Base-by-base conservation (phyloP, 2,888 invertebrate genomes). In the Rhimphoctona megacephalus region DNA sequence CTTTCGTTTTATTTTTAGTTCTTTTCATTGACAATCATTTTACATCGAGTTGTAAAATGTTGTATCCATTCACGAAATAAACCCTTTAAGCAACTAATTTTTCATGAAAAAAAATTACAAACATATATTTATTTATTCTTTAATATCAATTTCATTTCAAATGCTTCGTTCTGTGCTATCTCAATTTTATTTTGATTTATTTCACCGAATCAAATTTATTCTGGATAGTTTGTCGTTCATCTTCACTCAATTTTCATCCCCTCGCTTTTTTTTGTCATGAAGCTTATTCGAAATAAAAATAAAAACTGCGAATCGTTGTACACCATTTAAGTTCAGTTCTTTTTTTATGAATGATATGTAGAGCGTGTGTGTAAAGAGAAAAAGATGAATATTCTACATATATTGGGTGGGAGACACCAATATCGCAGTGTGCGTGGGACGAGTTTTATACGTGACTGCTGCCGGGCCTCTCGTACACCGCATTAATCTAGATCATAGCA, bases 401-500 rank as follows among this genome's bases (percentile, higher is more conserved):
- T 17, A 30, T 39, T 17, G 57, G 25, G n/a, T 85, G 46, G 30
- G 36, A 72, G 33, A 72, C n/a, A 46, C 33, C 30, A 43, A 79
- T 61, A 91, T 89, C 87, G 90, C 89, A 87, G 90, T 88, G n/a
- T 67, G 92, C 91, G 92, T 93, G 91, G 92, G 92, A 91, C 89
- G 92, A 43, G 64, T 22, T 61, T 80, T 73, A 66, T 90, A 90
- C 91, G 91, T 90, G 91, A 90, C 89, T 89, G 90, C 89, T 90
- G 90, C 90, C 88, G 87, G 87, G 90, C 86, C 88, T 78, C 70
- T 52, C 67, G 85, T 81, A 77, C 82, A 82, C 86, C 78, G 88
- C 92, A 92, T 93, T 93, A 93, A 93, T 93, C 92, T 93, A 91
- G 93, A 93, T 93, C 93, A 91, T 89, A 89, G 89, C 90, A 91